These are phyloP conservation scores for Parascotia fuliginaria DNA, from an alignment of 2,888 invertebrate species.

Conservation along the genomic window DNA sequence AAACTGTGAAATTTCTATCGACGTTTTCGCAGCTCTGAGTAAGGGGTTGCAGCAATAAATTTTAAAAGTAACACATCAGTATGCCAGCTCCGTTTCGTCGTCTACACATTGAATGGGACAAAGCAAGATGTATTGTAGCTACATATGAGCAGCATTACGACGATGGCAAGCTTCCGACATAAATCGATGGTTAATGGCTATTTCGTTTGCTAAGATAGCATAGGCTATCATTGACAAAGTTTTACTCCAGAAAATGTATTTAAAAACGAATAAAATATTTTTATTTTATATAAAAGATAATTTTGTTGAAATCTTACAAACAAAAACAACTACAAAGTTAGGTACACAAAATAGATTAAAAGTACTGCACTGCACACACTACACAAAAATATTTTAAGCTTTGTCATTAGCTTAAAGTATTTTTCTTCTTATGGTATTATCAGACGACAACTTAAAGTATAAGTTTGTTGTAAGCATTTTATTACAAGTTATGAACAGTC, in stretches of 20 bases:
- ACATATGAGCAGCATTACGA: conserved; percentile 57
- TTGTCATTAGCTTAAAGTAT: no score
- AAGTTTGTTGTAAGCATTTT: no score
- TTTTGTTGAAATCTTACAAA: no score
- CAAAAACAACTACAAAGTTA: no score
- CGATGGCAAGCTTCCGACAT: conserved; percentile 46
- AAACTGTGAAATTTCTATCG: conserved; percentile 27
- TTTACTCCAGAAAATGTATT: neutral
- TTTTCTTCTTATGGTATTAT: no score
- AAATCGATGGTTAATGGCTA: conserved; percentile 41
- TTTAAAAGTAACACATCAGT: conserved; percentile 82
- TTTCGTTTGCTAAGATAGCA: conserved; percentile 18
- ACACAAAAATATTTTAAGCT: no score
- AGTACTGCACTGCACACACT: no score
- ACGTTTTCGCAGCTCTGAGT: conserved; percentile 44
- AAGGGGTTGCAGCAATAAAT: conserved; percentile 71
- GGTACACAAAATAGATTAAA: no score
- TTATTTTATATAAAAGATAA: no score
- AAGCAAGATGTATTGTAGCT: conserved; percentile 78
- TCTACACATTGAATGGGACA: conserved; percentile 74
- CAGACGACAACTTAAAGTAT: no score
- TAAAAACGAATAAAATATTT: neutral
- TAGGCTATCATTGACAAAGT: conserved; percentile 5
- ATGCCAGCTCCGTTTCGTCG: conserved; percentile 72
- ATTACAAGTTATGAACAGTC: no score